Conservation (phyloP, 2,888 invertebrate species). For the Metallyticus violacea region DNA sequence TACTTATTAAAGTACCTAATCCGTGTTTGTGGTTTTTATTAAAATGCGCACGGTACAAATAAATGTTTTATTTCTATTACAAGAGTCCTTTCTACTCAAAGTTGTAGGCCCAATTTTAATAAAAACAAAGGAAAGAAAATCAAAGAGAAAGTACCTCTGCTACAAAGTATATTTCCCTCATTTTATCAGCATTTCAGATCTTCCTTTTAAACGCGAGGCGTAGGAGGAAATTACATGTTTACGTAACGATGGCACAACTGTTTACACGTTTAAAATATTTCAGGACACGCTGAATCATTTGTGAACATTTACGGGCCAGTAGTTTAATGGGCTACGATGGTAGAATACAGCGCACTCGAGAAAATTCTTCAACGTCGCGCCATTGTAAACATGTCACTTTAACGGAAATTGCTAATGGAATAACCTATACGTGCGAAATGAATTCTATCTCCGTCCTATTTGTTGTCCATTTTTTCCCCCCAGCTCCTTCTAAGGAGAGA, state of each 20-base stretch:
- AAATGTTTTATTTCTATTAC: too few species aligned
- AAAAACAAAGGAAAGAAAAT: not conserved
- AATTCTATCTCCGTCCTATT: not conserved
- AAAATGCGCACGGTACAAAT: too few species aligned
- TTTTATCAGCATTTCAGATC: not conserved
- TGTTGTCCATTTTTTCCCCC: not conserved
- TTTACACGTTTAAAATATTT: not conserved
- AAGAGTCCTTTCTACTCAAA: too few species aligned
- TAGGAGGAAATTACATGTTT: not conserved
- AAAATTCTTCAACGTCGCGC: not conserved
- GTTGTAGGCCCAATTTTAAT: too few species aligned
- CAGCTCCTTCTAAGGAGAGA: not conserved
- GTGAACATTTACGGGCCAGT: not conserved
- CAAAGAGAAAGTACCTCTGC: not conserved
- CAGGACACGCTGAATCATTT: not conserved
- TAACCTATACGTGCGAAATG: not conserved
- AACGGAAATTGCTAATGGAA: not conserved
- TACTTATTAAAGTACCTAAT: too few species aligned
- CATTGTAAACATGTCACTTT: not conserved
- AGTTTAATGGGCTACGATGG: not conserved
- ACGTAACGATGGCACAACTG: not conserved
- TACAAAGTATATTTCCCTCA: not conserved
- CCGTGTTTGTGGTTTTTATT: too few species aligned
- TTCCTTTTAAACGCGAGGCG: not conserved
- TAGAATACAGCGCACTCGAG: not conserved